A percentile compares a stretch with the other conserved stretches of the same genome.
These are phyloP conservation scores for Rhagoletis zephyria DNA, from an alignment of 1,140 invertebrate species.

Conservation along the genomic window DNA sequence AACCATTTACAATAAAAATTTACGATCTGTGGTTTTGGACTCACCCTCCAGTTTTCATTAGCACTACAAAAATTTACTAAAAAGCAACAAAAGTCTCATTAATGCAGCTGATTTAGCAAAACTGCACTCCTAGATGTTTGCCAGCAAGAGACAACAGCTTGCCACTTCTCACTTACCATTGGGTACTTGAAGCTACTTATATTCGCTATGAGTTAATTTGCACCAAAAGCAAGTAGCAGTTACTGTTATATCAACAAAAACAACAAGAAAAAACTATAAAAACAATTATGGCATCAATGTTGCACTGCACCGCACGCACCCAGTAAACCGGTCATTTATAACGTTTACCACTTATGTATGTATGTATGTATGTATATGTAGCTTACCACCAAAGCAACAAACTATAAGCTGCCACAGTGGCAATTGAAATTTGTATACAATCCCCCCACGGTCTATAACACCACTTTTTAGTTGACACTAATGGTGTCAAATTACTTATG, in stretches of 20 bases:
- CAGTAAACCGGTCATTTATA: constrained; percentile 32
- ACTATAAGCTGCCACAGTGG: background rate
- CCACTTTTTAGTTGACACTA: constrained; percentile 29
- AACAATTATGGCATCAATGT: constrained; percentile 31
- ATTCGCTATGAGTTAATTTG: background rate
- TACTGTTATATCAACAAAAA: background rate
- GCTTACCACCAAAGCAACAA: background rate
- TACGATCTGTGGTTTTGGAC: too few relatives aligned
- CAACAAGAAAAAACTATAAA: background rate
- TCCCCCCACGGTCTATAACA: background rate
- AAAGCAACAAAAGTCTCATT: background rate
- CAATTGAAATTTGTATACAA: constrained; percentile 5
- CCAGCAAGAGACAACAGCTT: background rate
- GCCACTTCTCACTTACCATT: background rate
- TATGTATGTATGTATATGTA: background rate
- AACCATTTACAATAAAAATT: too few relatives aligned
- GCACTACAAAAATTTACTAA: background rate
- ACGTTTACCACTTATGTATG: background rate
- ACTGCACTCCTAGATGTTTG: background rate
- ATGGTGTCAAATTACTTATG: constrained; percentile 20
- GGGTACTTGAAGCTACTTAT: background rate
- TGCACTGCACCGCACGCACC: background rate
- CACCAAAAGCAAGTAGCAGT: background rate
- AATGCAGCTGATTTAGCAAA: background rate
- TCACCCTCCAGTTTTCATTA: too few relatives aligned